Conservation (phyloP, 2,797 vertebrate species). For the Enteromius radiatus region DNA sequence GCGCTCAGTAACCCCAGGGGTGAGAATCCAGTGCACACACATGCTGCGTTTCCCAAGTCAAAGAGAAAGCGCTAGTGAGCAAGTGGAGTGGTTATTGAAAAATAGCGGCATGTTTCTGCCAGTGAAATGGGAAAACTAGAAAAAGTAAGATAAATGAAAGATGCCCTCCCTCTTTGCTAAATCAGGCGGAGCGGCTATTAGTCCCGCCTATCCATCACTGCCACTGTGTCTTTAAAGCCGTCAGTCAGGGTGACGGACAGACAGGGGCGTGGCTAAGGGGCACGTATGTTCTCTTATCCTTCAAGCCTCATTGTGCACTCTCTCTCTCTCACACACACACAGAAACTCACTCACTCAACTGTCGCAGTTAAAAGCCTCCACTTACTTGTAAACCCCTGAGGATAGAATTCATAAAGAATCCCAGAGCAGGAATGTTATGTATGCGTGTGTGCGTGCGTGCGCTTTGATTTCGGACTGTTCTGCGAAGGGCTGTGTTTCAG, state of each 20-base stretch:
- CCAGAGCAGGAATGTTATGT: conserved; percentile 21
- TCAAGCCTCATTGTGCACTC: conserved; percentile 49
- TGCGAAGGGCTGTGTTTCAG: conserved; percentile 29
- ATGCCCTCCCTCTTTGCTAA: conserved; percentile 52
- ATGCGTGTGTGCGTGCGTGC: not conserved
- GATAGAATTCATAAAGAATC: conserved; percentile 49
- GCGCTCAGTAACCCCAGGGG: conserved; percentile 96
- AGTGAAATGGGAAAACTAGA: not conserved
- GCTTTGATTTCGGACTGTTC: conserved; percentile 26
- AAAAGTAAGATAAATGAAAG: conserved; percentile 31
- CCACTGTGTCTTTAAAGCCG: conserved; percentile 51
- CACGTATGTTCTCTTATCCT: conserved; percentile 50
- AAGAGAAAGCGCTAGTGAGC: conserved; percentile 36
- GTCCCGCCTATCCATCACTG: conserved; percentile 57
- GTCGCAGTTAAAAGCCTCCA: conserved; percentile 49
- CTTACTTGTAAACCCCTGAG: conserved; percentile 52
- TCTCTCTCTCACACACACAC: conserved; percentile 50
- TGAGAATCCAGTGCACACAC: conserved; percentile 67
- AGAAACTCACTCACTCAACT: conserved; percentile 63
- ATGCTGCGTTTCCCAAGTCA: conserved; percentile 4
- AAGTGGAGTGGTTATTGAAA: conserved; percentile 21
- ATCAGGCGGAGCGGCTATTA: conserved; percentile 60
- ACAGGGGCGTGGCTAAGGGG: conserved; percentile 33
- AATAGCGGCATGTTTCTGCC: conserved; percentile 29
- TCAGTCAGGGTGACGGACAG: conserved; percentile 56